phyloP scores from a whole-genome alignment of 2,888 invertebrate genomes.

The Drosophila heteroneura region DNA sequence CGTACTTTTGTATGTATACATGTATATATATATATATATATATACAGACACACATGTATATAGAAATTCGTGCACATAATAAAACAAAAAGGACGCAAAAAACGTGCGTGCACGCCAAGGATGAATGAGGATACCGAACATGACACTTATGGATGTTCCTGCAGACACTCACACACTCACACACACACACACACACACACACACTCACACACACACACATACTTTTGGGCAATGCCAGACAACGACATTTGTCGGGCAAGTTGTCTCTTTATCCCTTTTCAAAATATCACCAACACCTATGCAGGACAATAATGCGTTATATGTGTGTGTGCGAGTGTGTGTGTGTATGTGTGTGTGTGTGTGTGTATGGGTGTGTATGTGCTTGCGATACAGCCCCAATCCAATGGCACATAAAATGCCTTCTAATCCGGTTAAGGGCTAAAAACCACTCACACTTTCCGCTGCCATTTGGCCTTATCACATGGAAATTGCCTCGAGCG shows the following conservation, averaged over 20 bases:
- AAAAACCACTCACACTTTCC: constrained; percentile 74
- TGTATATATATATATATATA: constrained; percentile 20
- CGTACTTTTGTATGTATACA: constrained; percentile 27
- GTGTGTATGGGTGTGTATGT: constrained; percentile 24
- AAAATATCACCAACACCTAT: constrained; percentile 51
- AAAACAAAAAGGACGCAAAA: constrained; percentile 79
- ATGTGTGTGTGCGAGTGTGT: not conserved
- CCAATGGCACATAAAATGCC: constrained; percentile 40
- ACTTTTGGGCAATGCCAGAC: constrained; percentile 31
- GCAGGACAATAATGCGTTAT: constrained; percentile 13
- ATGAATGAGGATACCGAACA: constrained; percentile 82
- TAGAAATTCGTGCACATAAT: constrained; percentile 79
- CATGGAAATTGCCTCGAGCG: constrained; percentile 60
- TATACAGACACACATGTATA: constrained; percentile 37
- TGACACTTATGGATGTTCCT: constrained; percentile 82
- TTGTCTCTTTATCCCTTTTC: constrained; percentile 59
- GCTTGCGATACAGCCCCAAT: constrained; percentile 7
- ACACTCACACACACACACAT: constrained; percentile 9
- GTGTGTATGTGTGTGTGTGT: not conserved
- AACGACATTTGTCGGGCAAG: constrained; percentile 38
- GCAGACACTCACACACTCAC: constrained; percentile 32
- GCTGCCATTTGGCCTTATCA: constrained; percentile 71
- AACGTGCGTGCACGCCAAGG: constrained; percentile 82
- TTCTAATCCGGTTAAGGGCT: constrained; percentile 71
- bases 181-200: constrained; percentile 1